A percentile compares a stretch with the other conserved stretches of the same genome.
Conservation (phyloP, 1,140 invertebrate species). For the Grapholita molesta region DNA sequence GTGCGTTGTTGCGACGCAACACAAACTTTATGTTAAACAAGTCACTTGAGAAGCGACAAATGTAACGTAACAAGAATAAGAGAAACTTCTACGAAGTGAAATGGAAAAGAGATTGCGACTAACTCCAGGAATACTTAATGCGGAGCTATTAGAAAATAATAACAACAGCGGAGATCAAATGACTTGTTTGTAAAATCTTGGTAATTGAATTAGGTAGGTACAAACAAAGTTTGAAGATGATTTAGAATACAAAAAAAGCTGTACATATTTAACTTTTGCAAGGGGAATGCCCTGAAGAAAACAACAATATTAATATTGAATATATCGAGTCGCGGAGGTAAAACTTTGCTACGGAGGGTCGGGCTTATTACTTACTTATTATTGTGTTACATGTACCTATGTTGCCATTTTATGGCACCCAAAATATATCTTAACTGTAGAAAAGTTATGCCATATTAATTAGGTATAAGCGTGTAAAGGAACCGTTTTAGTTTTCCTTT, state of each 20-base stretch:
- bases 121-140: not conserved
- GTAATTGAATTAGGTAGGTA: not conserved
- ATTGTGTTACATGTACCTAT: no score
- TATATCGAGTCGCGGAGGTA: not conserved
- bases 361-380: no score
- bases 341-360: not conserved
- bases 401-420: not conserved
- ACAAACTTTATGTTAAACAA: conserved; percentile 68
- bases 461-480: not conserved
- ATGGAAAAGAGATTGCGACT: conserved; percentile 2
- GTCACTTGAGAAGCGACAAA: conserved; percentile 39
- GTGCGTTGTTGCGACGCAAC: conserved; percentile 47
- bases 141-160: conserved; percentile 5
- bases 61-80: conserved; percentile 25
- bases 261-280: not conserved
- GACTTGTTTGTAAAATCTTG: not conserved
- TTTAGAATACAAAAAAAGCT: not conserved
- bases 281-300: not conserved
- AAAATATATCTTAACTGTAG: not conserved
- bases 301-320: not conserved
- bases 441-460: not conserved
- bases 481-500: not conserved
- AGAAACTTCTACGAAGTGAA: conserved; percentile 24
- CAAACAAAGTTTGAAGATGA: not conserved
- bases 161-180: not conserved